phyloP scores from a whole-genome alignment of 1,140 invertebrate genomes.

The Drosophila nebulosa region DNA sequence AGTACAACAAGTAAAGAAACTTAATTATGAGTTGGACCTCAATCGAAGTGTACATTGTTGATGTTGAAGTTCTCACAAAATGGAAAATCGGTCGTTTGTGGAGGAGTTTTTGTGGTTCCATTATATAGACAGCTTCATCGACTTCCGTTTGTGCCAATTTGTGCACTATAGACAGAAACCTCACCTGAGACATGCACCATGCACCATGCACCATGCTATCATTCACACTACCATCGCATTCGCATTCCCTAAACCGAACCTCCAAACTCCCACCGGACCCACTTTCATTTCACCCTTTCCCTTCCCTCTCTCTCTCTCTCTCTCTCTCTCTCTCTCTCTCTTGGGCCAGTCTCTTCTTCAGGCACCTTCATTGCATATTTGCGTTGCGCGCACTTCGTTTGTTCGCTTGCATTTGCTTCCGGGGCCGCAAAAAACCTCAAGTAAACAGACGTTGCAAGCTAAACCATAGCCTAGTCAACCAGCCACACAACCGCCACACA shows the following conservation, averaged over 20 bases:
- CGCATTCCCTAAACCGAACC: no score
- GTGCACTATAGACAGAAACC: slow-evolving; percentile 25
- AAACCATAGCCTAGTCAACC: slow-evolving; percentile 26
- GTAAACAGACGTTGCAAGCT: slow-evolving; percentile 59
- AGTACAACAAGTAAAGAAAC: no score
- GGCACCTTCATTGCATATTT: slow-evolving; percentile 34
- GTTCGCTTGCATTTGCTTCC: slow-evolving; percentile 76
- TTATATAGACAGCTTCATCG: slow-evolving; percentile 35
- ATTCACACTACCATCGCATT: not conserved
- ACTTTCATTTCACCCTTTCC: not conserved
- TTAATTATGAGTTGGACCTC: not conserved
- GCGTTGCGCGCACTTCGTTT: slow-evolving; percentile 59
- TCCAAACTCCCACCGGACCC: not conserved
- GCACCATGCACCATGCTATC: not conserved
- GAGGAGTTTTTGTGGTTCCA: not conserved
- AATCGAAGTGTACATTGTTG: not conserved
- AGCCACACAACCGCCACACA: not conserved
- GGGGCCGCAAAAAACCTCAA: slow-evolving; percentile 60
- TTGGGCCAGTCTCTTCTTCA: no score
- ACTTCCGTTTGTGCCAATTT: slow-evolving; percentile 73
- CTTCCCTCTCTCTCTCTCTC: not conserved
- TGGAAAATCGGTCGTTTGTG: not conserved
- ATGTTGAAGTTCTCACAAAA: not conserved
- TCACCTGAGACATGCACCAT: slow-evolving; percentile 13
- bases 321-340: not conserved